A percentile compares a stretch with the other conserved stretches of the same genome.
These are phyloP conservation scores for Brienomyrus longianalis DNA, from an alignment of 2,113 vertebrate species.

Conservation along the genomic window DNA sequence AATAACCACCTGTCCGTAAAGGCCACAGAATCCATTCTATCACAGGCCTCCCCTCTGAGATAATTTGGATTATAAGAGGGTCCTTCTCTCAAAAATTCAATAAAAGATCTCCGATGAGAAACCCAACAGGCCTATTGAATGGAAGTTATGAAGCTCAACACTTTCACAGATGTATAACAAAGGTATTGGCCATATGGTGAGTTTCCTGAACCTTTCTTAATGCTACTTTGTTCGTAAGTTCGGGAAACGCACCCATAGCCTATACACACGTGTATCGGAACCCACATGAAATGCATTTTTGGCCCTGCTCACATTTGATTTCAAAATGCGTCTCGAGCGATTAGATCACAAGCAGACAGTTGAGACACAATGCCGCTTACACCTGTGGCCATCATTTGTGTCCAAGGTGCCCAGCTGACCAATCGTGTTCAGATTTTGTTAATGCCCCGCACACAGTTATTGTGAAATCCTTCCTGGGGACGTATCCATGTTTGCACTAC, in stretches of 20 bases:
- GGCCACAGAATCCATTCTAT: neutral
- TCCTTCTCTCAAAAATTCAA: neutral
- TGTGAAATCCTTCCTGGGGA: neutral
- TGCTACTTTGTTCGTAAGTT: too few relatives aligned
- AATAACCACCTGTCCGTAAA: neutral
- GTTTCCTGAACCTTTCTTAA: too few relatives aligned
- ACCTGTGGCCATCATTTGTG: neutral
- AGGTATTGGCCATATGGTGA: neutral
- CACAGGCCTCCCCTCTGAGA: neutral
- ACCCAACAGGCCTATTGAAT: neutral
- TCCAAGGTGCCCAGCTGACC: neutral
- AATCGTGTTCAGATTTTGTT: neutral
- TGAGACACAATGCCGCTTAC: neutral
- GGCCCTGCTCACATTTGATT: neutral
- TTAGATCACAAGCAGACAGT: neutral
- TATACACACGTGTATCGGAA: neutral
- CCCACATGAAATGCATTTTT: neutral
- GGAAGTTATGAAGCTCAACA: neutral
- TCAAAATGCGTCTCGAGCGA: neutral
- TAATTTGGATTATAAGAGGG: neutral
- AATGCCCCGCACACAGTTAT: too few relatives aligned
- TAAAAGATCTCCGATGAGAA: neutral
- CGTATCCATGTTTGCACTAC: neutral
- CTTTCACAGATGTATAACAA: neutral
- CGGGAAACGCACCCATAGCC: too few relatives aligned